A percentile compares a stretch with the other conserved stretches of the same genome.
Evolutionary conservation across 37 sponge, comb jelly and placozoan genomes (phyloP).

Genomic region (Ephydatia muelleri): DNA sequence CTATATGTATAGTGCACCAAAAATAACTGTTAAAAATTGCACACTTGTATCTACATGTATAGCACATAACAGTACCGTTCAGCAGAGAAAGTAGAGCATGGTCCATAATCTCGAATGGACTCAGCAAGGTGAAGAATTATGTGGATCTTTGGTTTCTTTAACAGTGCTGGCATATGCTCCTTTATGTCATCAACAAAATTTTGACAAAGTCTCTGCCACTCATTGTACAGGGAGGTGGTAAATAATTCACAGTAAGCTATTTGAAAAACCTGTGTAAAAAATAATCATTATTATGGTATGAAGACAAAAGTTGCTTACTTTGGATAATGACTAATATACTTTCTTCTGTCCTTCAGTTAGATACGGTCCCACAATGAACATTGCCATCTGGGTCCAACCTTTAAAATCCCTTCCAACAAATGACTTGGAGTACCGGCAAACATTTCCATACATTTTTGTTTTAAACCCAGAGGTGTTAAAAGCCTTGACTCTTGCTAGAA

Average conservation of each 20-base stretch:
- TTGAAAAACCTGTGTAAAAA: conserved; percentile 10
- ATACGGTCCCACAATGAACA: conserved; percentile 18
- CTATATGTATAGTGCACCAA: conserved; percentile 13
- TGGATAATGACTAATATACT: conserved; percentile 3
- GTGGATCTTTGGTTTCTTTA: conserved; percentile 33
- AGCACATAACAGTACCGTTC: conserved; percentile 47
- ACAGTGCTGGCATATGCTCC: conserved; percentile 1
- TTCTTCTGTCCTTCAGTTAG: too few species aligned
- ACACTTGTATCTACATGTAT: too few species aligned
- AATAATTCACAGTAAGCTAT: conserved; percentile 16
- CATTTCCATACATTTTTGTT: conserved; percentile 13
- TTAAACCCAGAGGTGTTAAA: conserved; percentile 46
- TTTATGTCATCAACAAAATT: conserved; percentile 22
- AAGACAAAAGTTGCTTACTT: background rate
- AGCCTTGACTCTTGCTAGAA: conserved; percentile 25
- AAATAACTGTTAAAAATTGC: background rate
- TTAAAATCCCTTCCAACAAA: conserved; percentile 57
- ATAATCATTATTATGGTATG: too few species aligned
- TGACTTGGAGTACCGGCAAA: conserved; percentile 27
- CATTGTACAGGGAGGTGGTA: background rate
- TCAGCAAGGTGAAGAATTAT: conserved; percentile 47
- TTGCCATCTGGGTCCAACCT: conserved; percentile 27
- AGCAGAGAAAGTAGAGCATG: conserved; percentile 34
- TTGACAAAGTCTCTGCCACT: background rate
- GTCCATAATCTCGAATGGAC: conserved; percentile 48